Evolutionary conservation across 2,113 vertebrate species (phyloP).

Genomic region (Cebidichthys violaceus): DNA sequence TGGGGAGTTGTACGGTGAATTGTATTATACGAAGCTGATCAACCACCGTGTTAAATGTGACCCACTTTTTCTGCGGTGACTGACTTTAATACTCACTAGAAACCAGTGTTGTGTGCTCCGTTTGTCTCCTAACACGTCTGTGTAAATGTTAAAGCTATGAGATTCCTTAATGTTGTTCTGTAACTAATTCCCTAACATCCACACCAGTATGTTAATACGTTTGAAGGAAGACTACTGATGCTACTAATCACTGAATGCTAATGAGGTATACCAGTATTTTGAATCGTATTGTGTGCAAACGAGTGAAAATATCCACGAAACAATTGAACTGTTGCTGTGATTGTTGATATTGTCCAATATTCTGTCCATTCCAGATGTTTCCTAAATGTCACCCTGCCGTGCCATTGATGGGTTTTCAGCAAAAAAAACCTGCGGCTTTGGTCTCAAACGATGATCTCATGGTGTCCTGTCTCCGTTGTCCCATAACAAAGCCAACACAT

Average conservation of each 20-base stretch:
- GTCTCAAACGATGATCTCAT: conserved; percentile 14
- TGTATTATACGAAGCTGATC: conserved; percentile 26
- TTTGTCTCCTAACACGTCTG: conserved; percentile 21
- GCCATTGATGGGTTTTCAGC: conserved; percentile 8
- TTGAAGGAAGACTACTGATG: conserved; percentile 9
- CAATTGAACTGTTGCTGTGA: conserved; percentile 29
- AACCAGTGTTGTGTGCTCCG: conserved; percentile 14
- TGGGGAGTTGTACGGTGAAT: conserved; percentile 35
- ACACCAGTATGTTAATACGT: background rate
- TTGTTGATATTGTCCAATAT: conserved; percentile 28
- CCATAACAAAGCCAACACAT: conserved; percentile 43
- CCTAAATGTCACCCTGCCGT: conserved; percentile 21
- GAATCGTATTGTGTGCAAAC: conserved; percentile 3
- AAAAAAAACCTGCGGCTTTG: conserved; percentile 11
- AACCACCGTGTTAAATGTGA: conserved; percentile 42
- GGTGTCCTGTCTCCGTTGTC: conserved; percentile 24
- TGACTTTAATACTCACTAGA: conserved; percentile 8
- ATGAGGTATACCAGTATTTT: conserved; percentile 11
- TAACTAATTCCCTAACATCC: conserved; percentile 35
- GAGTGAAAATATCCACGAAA: background rate
- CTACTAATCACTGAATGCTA: conserved; percentile 33
- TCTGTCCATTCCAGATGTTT: conserved; percentile 44
- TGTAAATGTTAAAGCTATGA: conserved; percentile 22
- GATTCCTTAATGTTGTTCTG: conserved; percentile 9
- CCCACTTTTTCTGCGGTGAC: conserved; percentile 18